A percentile compares a stretch with the other conserved stretches of the same genome.
phyloP scores from a whole-genome alignment of 2,888 invertebrate species.

The Apeira syringaria region DNA sequence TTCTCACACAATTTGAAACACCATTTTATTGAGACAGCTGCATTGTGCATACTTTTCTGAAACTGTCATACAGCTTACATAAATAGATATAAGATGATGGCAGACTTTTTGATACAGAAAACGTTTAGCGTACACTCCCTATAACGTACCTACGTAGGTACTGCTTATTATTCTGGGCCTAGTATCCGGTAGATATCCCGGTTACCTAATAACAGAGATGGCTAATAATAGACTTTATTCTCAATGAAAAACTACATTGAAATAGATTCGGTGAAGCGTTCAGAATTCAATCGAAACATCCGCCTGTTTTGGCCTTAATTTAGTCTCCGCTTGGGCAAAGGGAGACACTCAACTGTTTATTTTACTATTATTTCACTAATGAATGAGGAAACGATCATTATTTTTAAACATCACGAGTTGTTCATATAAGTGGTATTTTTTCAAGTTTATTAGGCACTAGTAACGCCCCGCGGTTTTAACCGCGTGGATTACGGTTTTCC shows the following conservation, averaged over 20 bases:
- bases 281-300: conserved; percentile 29
- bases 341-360: conserved; percentile 12
- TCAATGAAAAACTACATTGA: conserved; percentile 31
- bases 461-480: too few species aligned
- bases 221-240: conserved; percentile 30
- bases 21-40: conserved; percentile 21
- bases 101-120: conserved; percentile 8
- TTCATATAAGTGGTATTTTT: too few species aligned
- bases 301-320: conserved; percentile 31
- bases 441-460: too few species aligned
- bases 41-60: conserved; percentile 11
- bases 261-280: conserved; percentile 24
- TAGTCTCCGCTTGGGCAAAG: conserved; percentile 17
- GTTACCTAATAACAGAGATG: conserved; percentile 28
- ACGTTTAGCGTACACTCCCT: conserved; percentile 8
- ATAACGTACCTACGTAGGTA: conserved; percentile 6
- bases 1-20: not conserved
- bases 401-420: too few species aligned
- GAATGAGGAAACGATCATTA: too few species aligned
- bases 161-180: conserved; percentile 3
- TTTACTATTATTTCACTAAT: too few species aligned
- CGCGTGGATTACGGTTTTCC: too few species aligned
- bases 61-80: conserved; percentile 2
- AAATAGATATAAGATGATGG: conserved; percentile 4
- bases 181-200: conserved; percentile 27